Evolutionary conservation across 2,113 vertebrate genomes (phyloP).

Genomic region (Aegithalos caudatus): DNA sequence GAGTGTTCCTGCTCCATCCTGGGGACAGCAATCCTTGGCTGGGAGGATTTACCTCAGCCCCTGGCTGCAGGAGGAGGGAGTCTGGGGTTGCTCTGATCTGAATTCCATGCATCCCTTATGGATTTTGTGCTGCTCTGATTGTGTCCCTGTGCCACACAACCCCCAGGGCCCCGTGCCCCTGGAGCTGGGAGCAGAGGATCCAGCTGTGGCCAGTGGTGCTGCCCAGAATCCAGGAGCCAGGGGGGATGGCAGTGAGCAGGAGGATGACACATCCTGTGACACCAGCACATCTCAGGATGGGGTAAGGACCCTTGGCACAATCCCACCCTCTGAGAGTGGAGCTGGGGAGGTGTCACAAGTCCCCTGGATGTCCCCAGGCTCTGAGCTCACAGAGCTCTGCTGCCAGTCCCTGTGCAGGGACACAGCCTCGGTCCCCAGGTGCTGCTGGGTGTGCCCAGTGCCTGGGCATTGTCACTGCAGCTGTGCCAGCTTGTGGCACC

Average conservation of each 20-base stretch:
- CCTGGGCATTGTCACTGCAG: not conserved
- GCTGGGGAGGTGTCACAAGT: not conserved
- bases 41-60: not conserved
- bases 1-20: rapidly evolving
- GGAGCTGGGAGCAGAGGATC: not conserved
- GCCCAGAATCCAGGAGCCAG: not conserved
- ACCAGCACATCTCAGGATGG: not conserved
- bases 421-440: too few species aligned
- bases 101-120: rapidly evolving
- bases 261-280: not conserved
- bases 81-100: not conserved
- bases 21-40: not conserved
- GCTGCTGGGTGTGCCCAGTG: not conserved
- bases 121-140: not conserved
- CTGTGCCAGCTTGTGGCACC: not conserved
- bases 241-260: not conserved
- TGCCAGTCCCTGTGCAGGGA: not conserved
- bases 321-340: too few species aligned
- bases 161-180: rapidly evolving
- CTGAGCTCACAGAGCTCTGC: not conserved
- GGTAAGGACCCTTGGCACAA: not conserved
- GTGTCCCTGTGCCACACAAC: not conserved
- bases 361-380: not conserved
- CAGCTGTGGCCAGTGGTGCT: not conserved
- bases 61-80: not conserved